A percentile compares a stretch with the other conserved stretches of the same genome.
These are phyloP conservation scores for Oreortyx pictus DNA, from an alignment of 2,797 vertebrate species.

Conservation along the genomic window DNA sequence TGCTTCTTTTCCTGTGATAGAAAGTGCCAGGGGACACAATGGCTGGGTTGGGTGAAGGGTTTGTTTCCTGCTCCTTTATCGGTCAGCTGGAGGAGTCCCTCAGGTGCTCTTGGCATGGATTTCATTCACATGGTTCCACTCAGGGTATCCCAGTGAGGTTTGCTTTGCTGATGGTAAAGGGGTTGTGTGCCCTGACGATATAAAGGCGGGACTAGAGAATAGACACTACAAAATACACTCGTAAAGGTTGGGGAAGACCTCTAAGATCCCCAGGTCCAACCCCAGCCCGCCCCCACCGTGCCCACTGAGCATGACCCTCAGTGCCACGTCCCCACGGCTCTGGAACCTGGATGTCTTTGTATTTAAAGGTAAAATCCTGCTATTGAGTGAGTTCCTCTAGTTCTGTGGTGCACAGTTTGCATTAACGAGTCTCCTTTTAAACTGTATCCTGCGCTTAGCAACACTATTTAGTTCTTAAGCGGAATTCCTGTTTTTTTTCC, in stretches of 20 bases:
- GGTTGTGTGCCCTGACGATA: background rate
- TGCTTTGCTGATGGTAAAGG: background rate
- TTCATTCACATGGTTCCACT: background rate
- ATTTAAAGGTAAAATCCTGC: background rate
- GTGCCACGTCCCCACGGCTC: no score
- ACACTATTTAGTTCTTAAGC: background rate
- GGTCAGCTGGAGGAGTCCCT: background rate
- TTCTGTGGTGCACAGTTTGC: background rate
- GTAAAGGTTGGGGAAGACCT: no score
- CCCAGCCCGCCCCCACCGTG: no score
- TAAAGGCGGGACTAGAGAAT: background rate
- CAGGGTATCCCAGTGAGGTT: background rate
- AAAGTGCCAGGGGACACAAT: background rate
- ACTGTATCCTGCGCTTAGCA: background rate
- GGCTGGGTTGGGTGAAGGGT: background rate
- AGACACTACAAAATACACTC: background rate
- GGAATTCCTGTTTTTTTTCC: background rate
- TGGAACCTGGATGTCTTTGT: background rate
- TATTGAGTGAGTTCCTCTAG: background rate
- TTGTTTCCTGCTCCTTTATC: fast-evolving
- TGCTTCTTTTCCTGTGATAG: conserved; percentile 9
- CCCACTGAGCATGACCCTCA: no score
- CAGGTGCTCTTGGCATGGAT: fast-evolving
- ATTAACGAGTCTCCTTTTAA: background rate
- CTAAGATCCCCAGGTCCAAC: no score